Percentiles rank a stretch among this genome's conserved stretches.
Conservation (phyloP, 2,888 invertebrate species). For the Cacoxenus indagator region DNA sequence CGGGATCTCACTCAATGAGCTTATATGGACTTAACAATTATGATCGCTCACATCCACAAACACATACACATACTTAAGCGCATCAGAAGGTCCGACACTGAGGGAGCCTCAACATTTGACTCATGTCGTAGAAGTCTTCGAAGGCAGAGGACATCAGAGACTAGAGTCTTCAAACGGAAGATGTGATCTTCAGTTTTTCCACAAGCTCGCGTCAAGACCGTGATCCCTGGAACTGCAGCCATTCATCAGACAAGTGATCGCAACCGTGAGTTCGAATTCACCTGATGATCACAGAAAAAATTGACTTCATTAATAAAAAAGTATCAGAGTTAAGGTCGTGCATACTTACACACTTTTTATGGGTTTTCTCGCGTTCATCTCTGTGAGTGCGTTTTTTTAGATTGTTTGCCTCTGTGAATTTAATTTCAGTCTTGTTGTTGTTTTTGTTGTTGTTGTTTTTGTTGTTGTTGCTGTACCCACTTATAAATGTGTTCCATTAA, state of each 20-base stretch:
- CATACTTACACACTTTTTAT: conserved; percentile 16
- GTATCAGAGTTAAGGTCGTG: neutral
- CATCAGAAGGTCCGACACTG: conserved; percentile 3
- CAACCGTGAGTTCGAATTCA: conserved; percentile 30
- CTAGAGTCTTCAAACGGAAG: neutral
- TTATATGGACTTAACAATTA: conserved; percentile 24
- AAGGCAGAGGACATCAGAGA: neutral
- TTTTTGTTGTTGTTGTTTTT: too few species aligned
- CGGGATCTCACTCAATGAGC: conserved; percentile 42
- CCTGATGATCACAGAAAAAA: conserved; percentile 46
- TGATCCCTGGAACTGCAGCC: conserved; percentile 24
- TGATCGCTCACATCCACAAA: conserved; percentile 15
- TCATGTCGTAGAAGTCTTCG: conserved; percentile 21
- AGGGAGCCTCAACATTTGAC: conserved; percentile 25
- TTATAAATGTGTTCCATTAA: conserved; percentile 29
- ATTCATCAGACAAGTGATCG: conserved; percentile 25
- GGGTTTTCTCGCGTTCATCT: conserved; percentile 17
- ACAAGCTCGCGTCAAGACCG: conserved; percentile 5
- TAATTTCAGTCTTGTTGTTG: neutral
- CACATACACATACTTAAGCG: neutral
- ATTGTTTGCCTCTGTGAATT: neutral
- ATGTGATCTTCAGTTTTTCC: conserved; percentile 24
- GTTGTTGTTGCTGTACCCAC: neutral
- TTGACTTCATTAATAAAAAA: conserved; percentile 44
- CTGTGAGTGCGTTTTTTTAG: neutral